Percentiles rank a stretch among this genome's conserved stretches.
Evolutionary conservation across 1,140 invertebrate species (phyloP).

Genomic region (Ericerus pela): DNA sequence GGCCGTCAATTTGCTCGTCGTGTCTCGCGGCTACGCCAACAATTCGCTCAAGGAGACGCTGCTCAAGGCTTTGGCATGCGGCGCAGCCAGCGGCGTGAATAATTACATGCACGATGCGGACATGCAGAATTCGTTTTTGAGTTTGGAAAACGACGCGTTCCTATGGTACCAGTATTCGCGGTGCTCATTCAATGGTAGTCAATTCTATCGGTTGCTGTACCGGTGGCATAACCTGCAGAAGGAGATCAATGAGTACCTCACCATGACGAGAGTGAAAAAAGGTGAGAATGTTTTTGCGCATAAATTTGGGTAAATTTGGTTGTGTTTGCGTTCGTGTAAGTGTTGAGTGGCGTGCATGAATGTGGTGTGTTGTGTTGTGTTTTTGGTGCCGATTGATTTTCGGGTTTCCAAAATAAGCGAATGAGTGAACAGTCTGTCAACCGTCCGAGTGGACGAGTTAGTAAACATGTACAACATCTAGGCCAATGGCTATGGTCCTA

Average conservation of each 20-base stretch:
- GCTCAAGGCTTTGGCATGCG: slow-evolving; percentile 40
- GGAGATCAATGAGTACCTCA: slow-evolving; percentile 4
- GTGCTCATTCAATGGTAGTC: slow-evolving; percentile 37
- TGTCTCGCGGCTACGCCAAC: slow-evolving; percentile 45
- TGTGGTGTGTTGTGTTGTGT: too few species aligned
- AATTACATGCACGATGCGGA: slow-evolving; percentile 17
- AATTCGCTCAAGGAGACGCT: slow-evolving; percentile 36
- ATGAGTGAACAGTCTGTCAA: too few species aligned
- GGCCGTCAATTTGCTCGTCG: slow-evolving; percentile 44
- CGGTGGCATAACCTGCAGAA: neutral
- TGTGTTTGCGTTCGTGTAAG: too few species aligned
- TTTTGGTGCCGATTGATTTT: too few species aligned
- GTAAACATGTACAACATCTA: too few species aligned
- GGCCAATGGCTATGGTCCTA: too few species aligned
- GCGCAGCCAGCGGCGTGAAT: slow-evolving; percentile 20
- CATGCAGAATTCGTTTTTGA: slow-evolving; percentile 29
- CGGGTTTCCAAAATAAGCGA: too few species aligned
- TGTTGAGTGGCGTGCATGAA: too few species aligned
- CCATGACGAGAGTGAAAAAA: slow-evolving; percentile 1
- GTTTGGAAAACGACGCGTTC: slow-evolving; percentile 40
- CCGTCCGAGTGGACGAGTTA: too few species aligned
- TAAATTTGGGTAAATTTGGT: too few species aligned
- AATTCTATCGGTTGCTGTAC: slow-evolving; percentile 32
- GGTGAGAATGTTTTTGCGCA: slow-evolving; percentile 53
- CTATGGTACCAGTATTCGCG: slow-evolving; percentile 41